Evolutionary conservation across 2,888 invertebrate genomes (phyloP).

Genomic region (Rhodophaea formosa): DNA sequence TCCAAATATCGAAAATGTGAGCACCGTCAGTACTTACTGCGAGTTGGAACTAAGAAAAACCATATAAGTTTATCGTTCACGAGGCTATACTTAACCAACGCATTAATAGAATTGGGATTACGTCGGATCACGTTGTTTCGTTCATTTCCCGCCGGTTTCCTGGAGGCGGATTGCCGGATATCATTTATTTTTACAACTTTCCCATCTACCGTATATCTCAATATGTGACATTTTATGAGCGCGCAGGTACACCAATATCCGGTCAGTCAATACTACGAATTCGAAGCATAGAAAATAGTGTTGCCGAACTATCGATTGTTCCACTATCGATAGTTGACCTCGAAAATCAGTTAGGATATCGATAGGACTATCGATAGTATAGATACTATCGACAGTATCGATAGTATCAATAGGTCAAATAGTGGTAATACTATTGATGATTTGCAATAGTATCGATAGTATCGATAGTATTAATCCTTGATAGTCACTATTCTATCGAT

Average conservation of each 20-base stretch:
- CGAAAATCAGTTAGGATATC: no score
- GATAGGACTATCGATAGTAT: no score
- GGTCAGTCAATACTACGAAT: background rate
- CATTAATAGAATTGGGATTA: conserved; percentile 17
- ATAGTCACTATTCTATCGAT: no score
- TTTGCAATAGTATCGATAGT: no score
- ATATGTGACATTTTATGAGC: conserved; percentile 3
- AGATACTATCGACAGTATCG: no score
- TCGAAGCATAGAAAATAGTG: background rate
- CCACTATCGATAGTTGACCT: no score
- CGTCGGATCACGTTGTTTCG: conserved; percentile 23
- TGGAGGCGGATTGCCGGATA: conserved; percentile 30
- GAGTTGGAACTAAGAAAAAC: background rate
- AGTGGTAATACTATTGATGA: no score
- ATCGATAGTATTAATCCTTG: no score
- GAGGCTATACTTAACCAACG: background rate
- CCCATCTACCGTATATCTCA: conserved; percentile 41
- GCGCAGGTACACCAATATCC: background rate
- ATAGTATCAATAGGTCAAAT: no score
- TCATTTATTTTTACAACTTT: conserved; percentile 52
- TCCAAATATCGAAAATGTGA: no score
- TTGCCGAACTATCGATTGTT: no score
- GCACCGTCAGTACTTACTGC: no score
- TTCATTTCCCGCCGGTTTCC: conserved; percentile 36
- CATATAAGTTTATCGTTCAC: background rate